Conservation (phyloP, 2,797 vertebrate species). For the Cynopterus sphinx region DNA sequence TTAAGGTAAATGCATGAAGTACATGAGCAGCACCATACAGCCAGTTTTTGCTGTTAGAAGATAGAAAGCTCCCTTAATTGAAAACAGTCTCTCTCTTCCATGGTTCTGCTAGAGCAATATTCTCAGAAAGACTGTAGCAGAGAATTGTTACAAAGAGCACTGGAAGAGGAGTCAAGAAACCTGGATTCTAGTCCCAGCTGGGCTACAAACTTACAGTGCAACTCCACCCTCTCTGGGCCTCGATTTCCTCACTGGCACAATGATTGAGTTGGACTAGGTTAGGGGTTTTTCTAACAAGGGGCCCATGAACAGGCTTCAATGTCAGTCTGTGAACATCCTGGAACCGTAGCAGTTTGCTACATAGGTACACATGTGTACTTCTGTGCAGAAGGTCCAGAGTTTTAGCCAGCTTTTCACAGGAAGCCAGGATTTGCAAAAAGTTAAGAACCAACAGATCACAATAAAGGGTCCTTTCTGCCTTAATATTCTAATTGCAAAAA, state of each 20-base stretch:
- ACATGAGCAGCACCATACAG: background rate
- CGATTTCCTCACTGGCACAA: background rate
- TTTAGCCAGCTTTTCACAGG: background rate
- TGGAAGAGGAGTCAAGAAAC: background rate
- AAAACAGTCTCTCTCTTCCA: background rate
- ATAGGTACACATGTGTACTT: background rate
- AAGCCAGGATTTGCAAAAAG: background rate
- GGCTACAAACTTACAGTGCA: background rate
- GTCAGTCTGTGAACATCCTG: background rate
- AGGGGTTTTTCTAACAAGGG: background rate
- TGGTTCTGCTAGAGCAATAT: background rate
- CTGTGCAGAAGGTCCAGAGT: background rate
- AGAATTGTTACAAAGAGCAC: background rate
- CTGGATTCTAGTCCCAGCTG: no score
- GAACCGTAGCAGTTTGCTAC: background rate
- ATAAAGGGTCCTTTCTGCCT: background rate
- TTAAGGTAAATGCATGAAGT: background rate
- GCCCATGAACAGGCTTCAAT: fast-evolving
- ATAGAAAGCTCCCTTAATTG: background rate
- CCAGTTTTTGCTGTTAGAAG: background rate
- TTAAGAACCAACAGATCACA: background rate
- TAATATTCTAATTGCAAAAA: background rate
- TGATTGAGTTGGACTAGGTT: background rate
- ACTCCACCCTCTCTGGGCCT: background rate
- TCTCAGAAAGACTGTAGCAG: background rate